Conservation (phyloP, 2,888 invertebrate genomes). For the Aquatica leii region DNA sequence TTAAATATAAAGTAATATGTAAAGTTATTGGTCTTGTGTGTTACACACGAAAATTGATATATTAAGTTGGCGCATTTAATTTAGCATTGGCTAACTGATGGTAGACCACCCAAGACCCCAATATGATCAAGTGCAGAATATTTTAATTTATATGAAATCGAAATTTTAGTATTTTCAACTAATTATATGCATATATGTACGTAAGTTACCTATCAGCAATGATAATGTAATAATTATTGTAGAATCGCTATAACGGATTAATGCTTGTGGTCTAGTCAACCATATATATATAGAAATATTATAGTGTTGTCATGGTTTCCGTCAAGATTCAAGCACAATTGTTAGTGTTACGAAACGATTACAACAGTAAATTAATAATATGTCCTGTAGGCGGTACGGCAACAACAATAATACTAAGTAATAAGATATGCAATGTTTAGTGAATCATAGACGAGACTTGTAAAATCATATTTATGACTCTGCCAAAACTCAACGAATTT, state of each 20-base stretch:
- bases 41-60: constrained; percentile 49
- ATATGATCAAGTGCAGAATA: constrained; percentile 27
- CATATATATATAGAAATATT: too few species aligned
- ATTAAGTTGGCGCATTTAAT: constrained; percentile 49
- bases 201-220: too few species aligned
- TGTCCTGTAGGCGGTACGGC: constrained; percentile 21
- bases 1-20: constrained; percentile 48
- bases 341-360: constrained; percentile 23
- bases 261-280: too few species aligned
- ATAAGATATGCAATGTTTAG: constrained; percentile 16
- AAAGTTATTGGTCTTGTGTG: constrained; percentile 44
- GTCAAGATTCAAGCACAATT: constrained; percentile 27
- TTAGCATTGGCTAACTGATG: constrained; percentile 47
- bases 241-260: too few species aligned
- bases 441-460: constrained; percentile 37
- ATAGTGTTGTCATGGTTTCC: constrained; percentile 27
- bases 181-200: too few species aligned
- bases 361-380: constrained; percentile 31
- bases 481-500: constrained; percentile 46
- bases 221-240: too few species aligned
- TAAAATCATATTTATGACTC: constrained; percentile 43
- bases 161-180: background rate
- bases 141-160: constrained; percentile 6
- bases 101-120: constrained; percentile 47
- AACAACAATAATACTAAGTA: constrained; percentile 18